Percentiles rank a stretch among this genome's conserved stretches.
Evolutionary conservation across 2,888 invertebrate species (phyloP).

Genomic region (Ichneumon xanthorius): DNA sequence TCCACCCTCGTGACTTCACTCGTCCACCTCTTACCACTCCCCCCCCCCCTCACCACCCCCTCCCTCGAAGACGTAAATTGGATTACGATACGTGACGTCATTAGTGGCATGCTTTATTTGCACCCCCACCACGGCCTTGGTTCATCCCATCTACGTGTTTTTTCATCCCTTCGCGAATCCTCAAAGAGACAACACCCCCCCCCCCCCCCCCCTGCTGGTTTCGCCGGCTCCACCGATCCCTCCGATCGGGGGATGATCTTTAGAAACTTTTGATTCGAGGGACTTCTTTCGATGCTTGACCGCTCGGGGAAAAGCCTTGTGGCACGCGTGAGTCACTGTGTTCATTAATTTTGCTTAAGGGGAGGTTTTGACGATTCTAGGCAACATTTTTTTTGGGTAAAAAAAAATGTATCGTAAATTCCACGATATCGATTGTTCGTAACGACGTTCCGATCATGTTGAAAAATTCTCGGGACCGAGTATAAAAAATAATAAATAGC

Average conservation of each 20-base stretch:
- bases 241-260: constrained; percentile 11
- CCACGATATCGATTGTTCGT: too few relatives aligned
- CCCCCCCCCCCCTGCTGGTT: too few relatives aligned
- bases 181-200: not conserved
- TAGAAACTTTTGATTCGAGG: constrained; percentile 7
- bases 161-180: not conserved
- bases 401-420: constrained; percentile 63
- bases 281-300: not conserved
- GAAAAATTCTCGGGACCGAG: too few relatives aligned
- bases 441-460: too few relatives aligned
- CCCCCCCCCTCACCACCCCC: constrained; percentile 75
- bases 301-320: not conserved
- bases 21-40: constrained; percentile 81
- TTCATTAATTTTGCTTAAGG: not conserved
- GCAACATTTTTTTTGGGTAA: constrained; percentile 47
- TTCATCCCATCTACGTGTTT: constrained; percentile 59
- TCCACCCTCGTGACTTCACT: constrained; percentile 83
- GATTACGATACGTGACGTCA: constrained; percentile 85
- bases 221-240: not conserved
- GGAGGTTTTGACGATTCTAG: not conserved
- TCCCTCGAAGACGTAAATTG: constrained; percentile 79
- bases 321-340: not conserved
- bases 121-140: constrained; percentile 58
- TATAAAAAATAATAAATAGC: not conserved
- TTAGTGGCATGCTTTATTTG: constrained; percentile 82